Evolutionary conservation across 2,113 vertebrate species (phyloP).

Genomic region (Cynopterus brachyotis): DNA sequence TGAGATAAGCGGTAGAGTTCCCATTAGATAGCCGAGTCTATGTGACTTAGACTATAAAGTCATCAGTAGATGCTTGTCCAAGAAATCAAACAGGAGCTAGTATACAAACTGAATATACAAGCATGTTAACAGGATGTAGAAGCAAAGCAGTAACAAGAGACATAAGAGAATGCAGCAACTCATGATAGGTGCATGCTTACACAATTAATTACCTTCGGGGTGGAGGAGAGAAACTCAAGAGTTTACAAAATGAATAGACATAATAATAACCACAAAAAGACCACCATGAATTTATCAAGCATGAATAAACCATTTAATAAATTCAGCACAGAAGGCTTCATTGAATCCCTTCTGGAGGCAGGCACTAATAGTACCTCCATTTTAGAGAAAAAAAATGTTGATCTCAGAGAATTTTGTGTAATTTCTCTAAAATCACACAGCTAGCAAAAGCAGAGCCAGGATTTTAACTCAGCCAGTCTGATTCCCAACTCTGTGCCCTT

Average conservation of each 20-base stretch:
- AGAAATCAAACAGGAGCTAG: background rate
- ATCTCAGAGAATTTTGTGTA: background rate
- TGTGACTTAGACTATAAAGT: background rate
- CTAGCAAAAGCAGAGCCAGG: background rate
- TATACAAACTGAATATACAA: background rate
- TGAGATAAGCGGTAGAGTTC: background rate
- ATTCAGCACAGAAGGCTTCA: background rate
- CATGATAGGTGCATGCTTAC: background rate
- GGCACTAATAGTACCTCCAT: background rate
- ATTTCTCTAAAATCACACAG: background rate
- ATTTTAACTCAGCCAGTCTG: background rate
- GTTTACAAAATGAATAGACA: background rate
- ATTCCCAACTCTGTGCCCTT: background rate
- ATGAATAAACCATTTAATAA: background rate
- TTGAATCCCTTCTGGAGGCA: background rate
- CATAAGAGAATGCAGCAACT: background rate
- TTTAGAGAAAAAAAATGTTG: background rate
- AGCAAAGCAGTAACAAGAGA: background rate
- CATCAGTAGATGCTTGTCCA: background rate
- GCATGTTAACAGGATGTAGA: background rate
- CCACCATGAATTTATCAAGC: background rate
- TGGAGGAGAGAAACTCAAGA: background rate
- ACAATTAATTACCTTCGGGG: background rate
- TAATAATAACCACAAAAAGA: background rate
- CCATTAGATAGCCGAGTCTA: background rate